Base-by-base conservation (phyloP, 2,113 vertebrate genomes). In the Procavia capensis region DNA sequence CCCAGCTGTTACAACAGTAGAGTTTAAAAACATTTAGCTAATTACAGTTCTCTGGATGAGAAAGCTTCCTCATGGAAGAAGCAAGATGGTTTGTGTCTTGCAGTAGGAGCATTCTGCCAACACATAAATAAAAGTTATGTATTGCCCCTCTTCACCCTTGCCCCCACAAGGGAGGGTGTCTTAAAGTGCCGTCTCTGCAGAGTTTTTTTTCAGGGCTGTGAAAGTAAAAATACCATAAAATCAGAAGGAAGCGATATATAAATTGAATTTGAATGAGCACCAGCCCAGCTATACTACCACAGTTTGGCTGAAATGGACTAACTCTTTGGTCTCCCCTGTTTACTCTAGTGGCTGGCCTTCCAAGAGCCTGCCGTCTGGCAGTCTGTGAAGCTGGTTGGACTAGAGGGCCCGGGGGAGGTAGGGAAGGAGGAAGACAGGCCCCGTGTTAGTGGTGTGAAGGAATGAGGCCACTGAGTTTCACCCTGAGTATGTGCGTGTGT, bases 171-270 rank as follows among this genome's bases (percentile, higher is more conserved):
- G n/a, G 22, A 98, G 86, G 0, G 3, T 0, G 0, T 36, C 66
- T 20, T 89, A 97, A 98, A 95, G 86, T 95, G 83, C 80, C 66
- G 96, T 47, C 82, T 89, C 61, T 0, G 50, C 81, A 96, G 85
- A 47, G 39, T 88, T 95, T 64, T 97, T 91, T 97, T 76, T 88
- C 20, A 10, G 80, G 90, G 81, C 27, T 25, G 36, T 10, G n/a
- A 96, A 97, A 97, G 79, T 90, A 94, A 98, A 97, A 98, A 72
- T 2, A 20, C 64, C 87, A 97, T 95, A 97, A 98, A 98, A 96
- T 84, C 91, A 59, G 85, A 97, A 93, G 95, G 89, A 97, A 97
- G 68, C 66, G 78, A 68, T 86, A 39, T 78, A 34, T 94, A 97
- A 97, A 96, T 91, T 95, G 91, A 97, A 97, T 94, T 84, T 66